These are phyloP conservation scores for Leucoraja ocellata DNA, from an alignment of 2,797 vertebrate species.

Conservation along the genomic window DNA sequence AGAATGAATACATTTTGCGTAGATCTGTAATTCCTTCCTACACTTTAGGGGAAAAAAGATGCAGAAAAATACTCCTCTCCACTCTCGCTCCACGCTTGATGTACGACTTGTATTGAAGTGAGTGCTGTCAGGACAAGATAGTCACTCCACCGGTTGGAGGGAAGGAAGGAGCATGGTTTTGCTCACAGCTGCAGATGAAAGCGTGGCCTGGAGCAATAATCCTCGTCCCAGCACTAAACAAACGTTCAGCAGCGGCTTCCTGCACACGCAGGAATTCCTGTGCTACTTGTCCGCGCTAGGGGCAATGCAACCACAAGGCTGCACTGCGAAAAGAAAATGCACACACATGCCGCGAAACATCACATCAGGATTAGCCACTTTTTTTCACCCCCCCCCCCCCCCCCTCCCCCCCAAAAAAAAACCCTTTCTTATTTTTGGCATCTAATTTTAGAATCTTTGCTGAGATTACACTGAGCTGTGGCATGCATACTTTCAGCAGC, in stretches of 20 bases:
- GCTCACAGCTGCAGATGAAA: neutral
- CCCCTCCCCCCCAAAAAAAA: neutral
- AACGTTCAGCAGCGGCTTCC: conserved; percentile 1
- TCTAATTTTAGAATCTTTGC: neutral
- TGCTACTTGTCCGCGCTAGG: neutral
- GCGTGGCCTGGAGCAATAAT: neutral
- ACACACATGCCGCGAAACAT: neutral
- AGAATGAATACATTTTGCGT: too few relatives aligned
- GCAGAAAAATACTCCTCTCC: neutral
- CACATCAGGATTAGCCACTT: neutral
- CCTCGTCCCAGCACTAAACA: neutral
- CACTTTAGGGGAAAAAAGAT: too few relatives aligned
- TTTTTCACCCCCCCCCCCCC: too few relatives aligned
- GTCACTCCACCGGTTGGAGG: neutral
- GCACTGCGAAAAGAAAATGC: too few relatives aligned
- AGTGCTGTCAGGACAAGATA: neutral
- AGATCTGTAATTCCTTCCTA: too few relatives aligned
- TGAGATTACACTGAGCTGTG: neutral
- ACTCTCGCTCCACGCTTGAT: neutral
- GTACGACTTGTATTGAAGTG: neutral
- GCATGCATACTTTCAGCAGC: neutral
- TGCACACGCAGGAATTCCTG: neutral
- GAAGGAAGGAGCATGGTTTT: neutral
- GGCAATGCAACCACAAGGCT: conserved; percentile 8
- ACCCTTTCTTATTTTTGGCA: neutral